Conservation (phyloP, 2,888 invertebrate species). For the Bombylius discolor region DNA sequence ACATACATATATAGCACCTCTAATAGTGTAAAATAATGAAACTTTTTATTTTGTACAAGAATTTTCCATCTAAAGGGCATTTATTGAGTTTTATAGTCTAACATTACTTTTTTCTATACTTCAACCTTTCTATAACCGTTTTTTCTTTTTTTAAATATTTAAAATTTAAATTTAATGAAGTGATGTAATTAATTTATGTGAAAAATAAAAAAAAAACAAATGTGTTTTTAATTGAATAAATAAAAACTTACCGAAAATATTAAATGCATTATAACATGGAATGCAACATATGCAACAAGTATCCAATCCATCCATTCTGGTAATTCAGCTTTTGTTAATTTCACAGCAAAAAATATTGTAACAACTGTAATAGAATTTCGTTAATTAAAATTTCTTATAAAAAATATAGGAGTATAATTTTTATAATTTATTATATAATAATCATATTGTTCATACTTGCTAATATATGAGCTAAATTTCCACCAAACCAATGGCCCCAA, state of each 20-base stretch:
- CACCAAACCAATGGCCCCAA: constrained; percentile 82
- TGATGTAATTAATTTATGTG: too few species aligned
- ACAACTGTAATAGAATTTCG: constrained; percentile 52
- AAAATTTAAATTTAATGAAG: too few species aligned
- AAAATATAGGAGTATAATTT: neutral
- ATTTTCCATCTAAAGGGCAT: too few species aligned
- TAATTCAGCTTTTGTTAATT: constrained; percentile 70
- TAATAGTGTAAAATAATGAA: too few species aligned
- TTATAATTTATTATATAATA: neutral
- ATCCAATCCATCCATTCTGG: constrained; percentile 82
- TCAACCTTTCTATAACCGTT: too few species aligned
- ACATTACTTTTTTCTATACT: too few species aligned
- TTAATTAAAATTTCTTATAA: neutral
- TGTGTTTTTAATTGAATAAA: neutral
- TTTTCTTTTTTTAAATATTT: too few species aligned
- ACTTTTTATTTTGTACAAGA: too few species aligned
- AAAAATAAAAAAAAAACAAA: neutral
- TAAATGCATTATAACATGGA: constrained; percentile 79
- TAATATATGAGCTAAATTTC: constrained; percentile 76
- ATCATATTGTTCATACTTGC: constrained; percentile 52
- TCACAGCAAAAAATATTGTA: constrained; percentile 84
- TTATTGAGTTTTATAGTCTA: too few species aligned
- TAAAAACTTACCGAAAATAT: constrained; percentile 56
- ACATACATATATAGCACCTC: too few species aligned
- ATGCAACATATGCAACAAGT: constrained; percentile 74